These are phyloP conservation scores for Xenopus petersii DNA, from an alignment of 2,797 vertebrate genomes.

Conservation along the genomic window DNA sequence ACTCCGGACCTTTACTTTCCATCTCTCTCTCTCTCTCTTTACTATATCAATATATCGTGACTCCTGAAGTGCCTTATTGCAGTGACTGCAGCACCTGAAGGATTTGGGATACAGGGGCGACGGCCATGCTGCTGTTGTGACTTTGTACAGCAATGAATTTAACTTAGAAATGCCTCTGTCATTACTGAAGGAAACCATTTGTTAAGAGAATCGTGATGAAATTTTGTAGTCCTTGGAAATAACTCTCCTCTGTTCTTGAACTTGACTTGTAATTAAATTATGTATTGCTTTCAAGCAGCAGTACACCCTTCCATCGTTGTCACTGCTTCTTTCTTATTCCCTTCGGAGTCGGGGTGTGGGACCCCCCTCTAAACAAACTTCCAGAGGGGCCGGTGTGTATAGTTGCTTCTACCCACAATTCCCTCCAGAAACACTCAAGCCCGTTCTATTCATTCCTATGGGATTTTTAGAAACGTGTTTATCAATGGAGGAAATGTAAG, in stretches of 20 bases:
- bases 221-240: constrained; percentile 10
- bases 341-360: too few species aligned
- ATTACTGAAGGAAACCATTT: constrained; percentile 5
- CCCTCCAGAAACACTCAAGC: too few species aligned
- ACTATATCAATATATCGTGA: constrained; percentile 9
- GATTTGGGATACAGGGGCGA: neutral
- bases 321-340: too few species aligned
- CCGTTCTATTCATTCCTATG: too few species aligned
- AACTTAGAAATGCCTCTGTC: neutral
- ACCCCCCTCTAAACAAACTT: too few species aligned
- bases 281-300: constrained; percentile 16
- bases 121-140: neutral
- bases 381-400: too few species aligned
- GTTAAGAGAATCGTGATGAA: constrained; percentile 9
- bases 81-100: constrained; percentile 12
- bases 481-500: too few species aligned
- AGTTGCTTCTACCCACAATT: too few species aligned
- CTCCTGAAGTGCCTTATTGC: constrained; percentile 47
- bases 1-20: constrained; percentile 20
- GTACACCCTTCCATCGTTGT: neutral
- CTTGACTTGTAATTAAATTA: constrained; percentile 5
- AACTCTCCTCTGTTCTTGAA: constrained; percentile 15
- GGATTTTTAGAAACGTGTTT: too few species aligned
- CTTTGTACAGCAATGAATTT: constrained; percentile 5
- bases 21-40: neutral